Evolutionary conservation across 2,113 vertebrate genomes (phyloP), one percentile per base, ranked within the genome.

Genomic region (Corythaixoides concolor): DNA sequence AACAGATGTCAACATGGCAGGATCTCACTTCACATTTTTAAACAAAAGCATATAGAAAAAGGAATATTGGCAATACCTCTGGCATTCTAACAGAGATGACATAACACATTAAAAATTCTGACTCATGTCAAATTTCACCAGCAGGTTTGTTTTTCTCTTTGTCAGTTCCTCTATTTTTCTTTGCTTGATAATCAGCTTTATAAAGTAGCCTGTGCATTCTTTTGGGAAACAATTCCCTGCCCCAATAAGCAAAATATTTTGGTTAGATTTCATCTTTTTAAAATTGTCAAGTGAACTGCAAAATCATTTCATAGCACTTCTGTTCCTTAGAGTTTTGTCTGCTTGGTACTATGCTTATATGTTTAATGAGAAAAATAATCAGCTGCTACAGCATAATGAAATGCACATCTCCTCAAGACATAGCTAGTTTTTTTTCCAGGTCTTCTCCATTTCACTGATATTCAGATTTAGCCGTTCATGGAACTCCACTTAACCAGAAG

Each of bases 181-280:
- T 89, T 77, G 27, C 77, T 63, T 75, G 18, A 90, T 56, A 41
- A 1, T 64, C 45, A 88, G 39, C 32, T 74, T 62, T 69, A 69
- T 16, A 24, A 88, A 93, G 28, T 37, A 92, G 17, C 45, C 20
- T 30, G 15, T 30, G n/a, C 50, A 55, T 62, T 93, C 60, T 75
- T 96, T 91, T 59, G 79, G 58, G 22, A 96, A 97, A 93, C 30
- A 74, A 86, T 90, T 96, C 88, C 66, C 74, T 94, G 45, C 39
- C 43, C 77, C 77, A 91, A 56, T 60, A 94, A 90, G n/a, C 49
- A 92, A 91, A 96, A 88, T 59, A 85, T 64, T 94, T 82, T 68
- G 3, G 6, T 72, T 76, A 78, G 7, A 89, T 70, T 77, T 93
- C 39, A 60, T 47, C 32, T 68, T 53, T 85, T 70, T 45, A n/a